Evolutionary conservation across 2,113 vertebrate genomes (phyloP).

Genomic region (Dunckerocampus dactyliophorus): DNA sequence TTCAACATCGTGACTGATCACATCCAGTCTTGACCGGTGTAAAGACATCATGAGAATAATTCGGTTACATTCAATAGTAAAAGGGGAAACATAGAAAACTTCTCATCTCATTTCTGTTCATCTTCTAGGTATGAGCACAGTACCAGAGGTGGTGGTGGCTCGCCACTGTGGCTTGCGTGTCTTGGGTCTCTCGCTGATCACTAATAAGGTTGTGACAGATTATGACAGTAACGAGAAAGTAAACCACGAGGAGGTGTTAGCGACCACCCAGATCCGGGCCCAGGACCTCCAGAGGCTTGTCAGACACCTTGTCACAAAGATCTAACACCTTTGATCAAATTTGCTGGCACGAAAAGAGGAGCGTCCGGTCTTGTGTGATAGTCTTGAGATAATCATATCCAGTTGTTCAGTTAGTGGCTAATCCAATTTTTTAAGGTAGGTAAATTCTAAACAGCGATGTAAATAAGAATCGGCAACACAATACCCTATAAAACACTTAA

Average conservation of each 20-base stretch:
- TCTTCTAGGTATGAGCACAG: conserved; percentile 76
- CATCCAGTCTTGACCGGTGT: background rate
- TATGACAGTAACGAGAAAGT: conserved; percentile 61
- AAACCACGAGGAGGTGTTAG: conserved; percentile 70
- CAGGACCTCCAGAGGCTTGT: conserved; percentile 64
- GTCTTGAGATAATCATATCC: background rate
- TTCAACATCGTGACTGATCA: background rate
- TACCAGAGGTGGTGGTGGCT: conserved; percentile 76
- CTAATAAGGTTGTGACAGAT: conserved; percentile 70
- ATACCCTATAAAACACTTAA: too few species aligned
- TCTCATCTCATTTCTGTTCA: background rate
- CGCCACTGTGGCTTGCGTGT: conserved; percentile 75
- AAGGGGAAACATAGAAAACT: background rate
- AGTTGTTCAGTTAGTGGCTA: background rate
- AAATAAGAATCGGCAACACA: too few species aligned
- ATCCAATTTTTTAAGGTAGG: background rate
- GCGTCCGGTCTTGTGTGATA: background rate
- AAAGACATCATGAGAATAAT: background rate
- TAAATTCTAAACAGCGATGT: too few species aligned
- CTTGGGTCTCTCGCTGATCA: conserved; percentile 76
- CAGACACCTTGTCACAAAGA: conserved; percentile 50
- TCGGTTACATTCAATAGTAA: background rate
- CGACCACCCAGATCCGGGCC: conserved; percentile 46
- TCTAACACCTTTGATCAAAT: conserved; percentile 27
- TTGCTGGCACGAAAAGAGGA: background rate